Conservation (phyloP, 2,113 vertebrate genomes). For the Garra rufa region DNA sequence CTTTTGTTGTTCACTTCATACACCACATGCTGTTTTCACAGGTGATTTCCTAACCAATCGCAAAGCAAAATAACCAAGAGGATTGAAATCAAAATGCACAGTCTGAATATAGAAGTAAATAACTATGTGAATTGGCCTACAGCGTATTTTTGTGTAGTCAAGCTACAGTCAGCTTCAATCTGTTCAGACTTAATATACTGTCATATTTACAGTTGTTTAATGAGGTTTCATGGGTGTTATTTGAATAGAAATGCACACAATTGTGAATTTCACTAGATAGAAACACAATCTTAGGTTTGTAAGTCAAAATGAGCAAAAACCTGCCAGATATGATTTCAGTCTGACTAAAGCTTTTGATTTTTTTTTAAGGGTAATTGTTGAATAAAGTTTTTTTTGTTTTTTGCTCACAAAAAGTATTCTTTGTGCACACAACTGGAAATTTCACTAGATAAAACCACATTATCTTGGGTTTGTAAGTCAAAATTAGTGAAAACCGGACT, state of each 20-base stretch:
- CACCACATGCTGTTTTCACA: background rate
- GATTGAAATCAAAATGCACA: background rate
- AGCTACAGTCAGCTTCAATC: background rate
- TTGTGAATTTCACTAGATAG: background rate
- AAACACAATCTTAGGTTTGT: too few species aligned
- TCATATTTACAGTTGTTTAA: background rate
- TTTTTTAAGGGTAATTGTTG: too few species aligned
- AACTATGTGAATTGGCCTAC: background rate
- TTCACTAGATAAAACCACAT: too few species aligned
- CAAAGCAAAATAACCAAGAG: background rate
- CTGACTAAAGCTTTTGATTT: too few species aligned
- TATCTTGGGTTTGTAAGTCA: too few species aligned
- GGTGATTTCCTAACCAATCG: background rate
- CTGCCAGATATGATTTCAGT: too few species aligned
- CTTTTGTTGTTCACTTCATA: constrained; percentile 11
- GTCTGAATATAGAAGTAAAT: background rate
- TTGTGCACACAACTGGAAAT: too few species aligned
- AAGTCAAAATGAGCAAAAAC: too few species aligned
- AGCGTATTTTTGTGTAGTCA: background rate
- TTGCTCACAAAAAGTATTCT: too few species aligned
- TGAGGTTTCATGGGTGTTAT: background rate
- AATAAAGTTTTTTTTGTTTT: too few species aligned
- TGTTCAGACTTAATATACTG: background rate
- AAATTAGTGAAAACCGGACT: too few species aligned
- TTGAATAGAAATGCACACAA: background rate